phyloP scores from a whole-genome alignment of 2,797 vertebrate genomes.

The Pseudocheirus occidentalis region DNA sequence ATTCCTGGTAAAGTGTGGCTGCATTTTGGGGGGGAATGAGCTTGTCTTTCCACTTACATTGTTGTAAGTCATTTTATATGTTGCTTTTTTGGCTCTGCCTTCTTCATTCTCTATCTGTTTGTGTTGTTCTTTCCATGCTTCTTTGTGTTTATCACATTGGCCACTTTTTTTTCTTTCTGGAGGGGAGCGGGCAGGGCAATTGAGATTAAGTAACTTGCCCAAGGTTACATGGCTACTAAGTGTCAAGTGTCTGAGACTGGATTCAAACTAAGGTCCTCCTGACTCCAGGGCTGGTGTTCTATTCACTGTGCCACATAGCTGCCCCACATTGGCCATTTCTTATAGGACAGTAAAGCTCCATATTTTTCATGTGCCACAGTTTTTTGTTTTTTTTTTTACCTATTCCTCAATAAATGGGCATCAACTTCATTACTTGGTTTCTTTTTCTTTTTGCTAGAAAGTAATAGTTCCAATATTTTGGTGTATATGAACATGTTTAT shows the following conservation, averaged over 20 bases:
- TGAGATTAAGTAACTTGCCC: too few species aligned
- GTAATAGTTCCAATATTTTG: not conserved
- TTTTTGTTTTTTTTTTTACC: too few species aligned
- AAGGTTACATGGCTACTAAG: too few species aligned
- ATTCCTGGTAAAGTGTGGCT: not conserved
- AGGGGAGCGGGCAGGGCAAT: too few species aligned
- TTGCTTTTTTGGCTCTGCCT: not conserved
- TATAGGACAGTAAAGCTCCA: too few species aligned
- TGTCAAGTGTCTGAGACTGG: too few species aligned
- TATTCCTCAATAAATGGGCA: not conserved
- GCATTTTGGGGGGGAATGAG: too few species aligned
- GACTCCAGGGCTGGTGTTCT: too few species aligned
- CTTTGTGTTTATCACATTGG: not conserved
- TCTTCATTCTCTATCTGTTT: not conserved
- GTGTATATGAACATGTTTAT: not conserved
- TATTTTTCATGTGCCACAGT: too few species aligned
- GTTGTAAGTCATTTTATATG: not conserved
- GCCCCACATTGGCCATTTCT: too few species aligned
- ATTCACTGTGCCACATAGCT: too few species aligned
- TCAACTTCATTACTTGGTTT: not conserved
- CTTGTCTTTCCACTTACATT: not conserved
- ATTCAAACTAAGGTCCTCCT: too few species aligned
- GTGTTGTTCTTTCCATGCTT: not conserved
- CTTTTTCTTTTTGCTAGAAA: not conserved
- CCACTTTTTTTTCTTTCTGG: not conserved